Base-by-base conservation (phyloP, 2,797 vertebrate species). In the Aplochiton taeniatus region DNA sequence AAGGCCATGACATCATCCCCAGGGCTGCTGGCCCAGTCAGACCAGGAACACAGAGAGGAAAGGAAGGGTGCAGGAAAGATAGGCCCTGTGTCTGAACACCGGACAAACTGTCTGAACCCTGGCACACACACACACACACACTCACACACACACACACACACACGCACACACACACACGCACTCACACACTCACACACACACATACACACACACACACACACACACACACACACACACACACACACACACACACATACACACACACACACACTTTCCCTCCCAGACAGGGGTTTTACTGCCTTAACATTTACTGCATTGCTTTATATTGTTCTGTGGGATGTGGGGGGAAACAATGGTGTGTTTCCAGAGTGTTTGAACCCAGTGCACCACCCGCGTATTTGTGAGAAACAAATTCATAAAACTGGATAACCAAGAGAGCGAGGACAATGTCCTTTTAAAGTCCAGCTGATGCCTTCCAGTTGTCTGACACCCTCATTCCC, bases 371-470 rank as follows among this genome's bases (percentile, higher is more conserved):
- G 83, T 83, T 79, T 89, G 88, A 90, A 89, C 88, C 81, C 88
- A 76, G 72, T 90, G 88, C 85, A 87, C 88, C 61, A 49, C 83
- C 67, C 86, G 84, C 67, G 81, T 90, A 85, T 91, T 89, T 89
- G 87, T 89, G 87, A 87, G 88, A 91, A 90, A 90, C 82, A 85
- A 87, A 80, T 87, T 89, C 88, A 89, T 91, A 90, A 91, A 68
- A 90, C 87, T 83, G 86, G 82, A 90, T 90, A 90, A n/a, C n/a
- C n/a, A n/a, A 87, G 86, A 85, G 77, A 72, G 79, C 69, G 62
- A 88, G 87, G 83, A 83, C 73, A 51, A 85, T 70, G 87, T 89
- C 87, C 57, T 42, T 20, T 18, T 20, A 61, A 20, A 61, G 11
- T 49, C 9, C 19, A 84, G 78, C 88, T 90, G 88, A 91, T 91